Evolutionary conservation across 2,113 vertebrate species (phyloP).

Genomic region (Promerops cafer): DNA sequence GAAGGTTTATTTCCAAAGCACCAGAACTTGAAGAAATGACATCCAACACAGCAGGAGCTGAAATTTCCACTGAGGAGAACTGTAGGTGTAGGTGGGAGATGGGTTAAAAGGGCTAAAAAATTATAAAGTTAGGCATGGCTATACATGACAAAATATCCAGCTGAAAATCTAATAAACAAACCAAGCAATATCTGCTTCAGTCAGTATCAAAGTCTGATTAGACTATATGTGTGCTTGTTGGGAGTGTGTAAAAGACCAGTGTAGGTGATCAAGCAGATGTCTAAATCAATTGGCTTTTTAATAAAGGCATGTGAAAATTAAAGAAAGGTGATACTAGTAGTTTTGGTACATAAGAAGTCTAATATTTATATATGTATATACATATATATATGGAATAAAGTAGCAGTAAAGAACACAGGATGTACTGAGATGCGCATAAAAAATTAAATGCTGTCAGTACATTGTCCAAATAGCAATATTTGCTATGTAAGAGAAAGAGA

Average conservation of each 20-base stretch:
- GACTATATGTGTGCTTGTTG: neutral
- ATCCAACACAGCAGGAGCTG: neutral
- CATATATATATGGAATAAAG: neutral
- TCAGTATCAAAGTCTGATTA: neutral
- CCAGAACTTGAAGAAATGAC: neutral
- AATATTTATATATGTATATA: neutral
- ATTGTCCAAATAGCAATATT: neutral
- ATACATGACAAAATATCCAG: neutral
- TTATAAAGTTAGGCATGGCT: neutral
- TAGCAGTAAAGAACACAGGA: neutral
- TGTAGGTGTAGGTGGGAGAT: neutral
- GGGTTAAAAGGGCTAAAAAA: neutral
- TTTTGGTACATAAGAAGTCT: neutral
- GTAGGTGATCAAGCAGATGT: neutral
- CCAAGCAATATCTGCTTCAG: neutral
- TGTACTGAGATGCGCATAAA: neutral
- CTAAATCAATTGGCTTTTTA: neutral
- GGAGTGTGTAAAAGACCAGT: neutral
- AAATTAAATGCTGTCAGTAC: neutral
- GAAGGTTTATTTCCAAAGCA: conserved; percentile 21
- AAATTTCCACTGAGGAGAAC: neutral
- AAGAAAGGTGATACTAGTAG: neutral
- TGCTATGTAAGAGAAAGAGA: neutral
- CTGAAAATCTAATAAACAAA: neutral
- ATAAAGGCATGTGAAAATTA: neutral